These are phyloP conservation scores for Orycteropus afer DNA, from an alignment of 2,113 vertebrate genomes.

Conservation along the genomic window DNA sequence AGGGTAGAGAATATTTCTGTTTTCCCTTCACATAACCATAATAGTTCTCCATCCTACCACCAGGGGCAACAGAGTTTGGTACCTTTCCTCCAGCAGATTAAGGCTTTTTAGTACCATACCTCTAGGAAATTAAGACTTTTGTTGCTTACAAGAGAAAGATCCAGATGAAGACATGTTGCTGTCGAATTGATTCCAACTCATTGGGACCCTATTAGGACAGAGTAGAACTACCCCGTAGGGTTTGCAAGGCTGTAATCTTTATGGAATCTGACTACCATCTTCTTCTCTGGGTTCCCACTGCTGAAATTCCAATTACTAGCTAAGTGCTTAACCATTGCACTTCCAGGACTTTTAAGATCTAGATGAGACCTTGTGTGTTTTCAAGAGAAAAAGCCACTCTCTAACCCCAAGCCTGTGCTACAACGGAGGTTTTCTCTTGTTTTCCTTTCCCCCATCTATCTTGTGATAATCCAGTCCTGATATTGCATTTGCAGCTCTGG, in stretches of 20 bases:
- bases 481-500: neutral
- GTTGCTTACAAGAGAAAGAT: neutral
- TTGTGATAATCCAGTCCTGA: neutral
- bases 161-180: neutral
- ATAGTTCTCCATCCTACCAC: rapidly evolving
- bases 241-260: too few relatives aligned
- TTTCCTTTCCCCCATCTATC: neutral
- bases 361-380: neutral
- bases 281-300: too few relatives aligned
- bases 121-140: neutral
- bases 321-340: too few relatives aligned
- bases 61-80: neutral
- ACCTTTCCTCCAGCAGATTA: neutral
- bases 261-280: too few relatives aligned
- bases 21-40: neutral
- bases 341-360: too few relatives aligned
- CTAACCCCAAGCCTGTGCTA: neutral
- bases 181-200: too few relatives aligned
- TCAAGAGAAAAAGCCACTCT: neutral
- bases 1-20: neutral
- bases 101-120: neutral
- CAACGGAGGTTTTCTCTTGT: neutral
- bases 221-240: too few relatives aligned
- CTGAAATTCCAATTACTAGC: too few relatives aligned
- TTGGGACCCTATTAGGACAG: too few relatives aligned